Conservation (phyloP, 2,888 invertebrate species). For the Meloe dianella region DNA sequence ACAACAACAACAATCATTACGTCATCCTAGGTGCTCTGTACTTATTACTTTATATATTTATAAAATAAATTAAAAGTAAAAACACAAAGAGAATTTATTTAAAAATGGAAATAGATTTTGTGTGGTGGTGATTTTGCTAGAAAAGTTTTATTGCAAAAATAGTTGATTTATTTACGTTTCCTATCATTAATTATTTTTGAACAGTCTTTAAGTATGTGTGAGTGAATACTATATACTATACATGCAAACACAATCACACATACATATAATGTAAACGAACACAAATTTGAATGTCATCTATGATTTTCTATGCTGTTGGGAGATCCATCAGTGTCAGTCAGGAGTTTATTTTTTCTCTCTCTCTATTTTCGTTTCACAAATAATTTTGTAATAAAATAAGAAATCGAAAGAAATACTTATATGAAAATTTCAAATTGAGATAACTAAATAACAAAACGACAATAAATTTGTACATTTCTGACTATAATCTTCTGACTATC, state of each 20-base stretch:
- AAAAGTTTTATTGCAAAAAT: constrained; percentile 30
- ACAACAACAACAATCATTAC: not conserved
- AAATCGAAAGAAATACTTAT: constrained; percentile 16
- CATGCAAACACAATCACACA: no score
- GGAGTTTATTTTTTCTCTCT: not conserved
- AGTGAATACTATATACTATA: constrained; percentile 18
- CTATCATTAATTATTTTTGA: constrained; percentile 29
- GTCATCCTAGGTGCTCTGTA: not conserved
- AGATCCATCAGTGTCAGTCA: constrained; percentile 31
- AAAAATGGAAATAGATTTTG: not conserved
- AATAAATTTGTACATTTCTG: constrained; percentile 14
- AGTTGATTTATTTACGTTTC: constrained; percentile 30
- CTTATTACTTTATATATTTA: not conserved
- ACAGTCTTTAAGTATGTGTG: not conserved
- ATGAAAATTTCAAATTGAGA: not conserved
- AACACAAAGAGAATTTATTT: not conserved
- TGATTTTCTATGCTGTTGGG: constrained; percentile 15
- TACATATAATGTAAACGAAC: constrained; percentile 12
- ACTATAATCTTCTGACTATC: constrained; percentile 14
- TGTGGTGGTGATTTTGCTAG: constrained; percentile 13
- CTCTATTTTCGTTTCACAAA: not conserved
- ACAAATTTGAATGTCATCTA: constrained; percentile 17
- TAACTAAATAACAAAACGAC: constrained; percentile 19
- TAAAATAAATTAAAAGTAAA: not conserved
- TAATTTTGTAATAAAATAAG: constrained; percentile 11